Percentiles rank a stretch among this genome's conserved stretches.
phyloP scores from a whole-genome alignment of 2,888 invertebrate genomes.

The Microchrysa polita region DNA sequence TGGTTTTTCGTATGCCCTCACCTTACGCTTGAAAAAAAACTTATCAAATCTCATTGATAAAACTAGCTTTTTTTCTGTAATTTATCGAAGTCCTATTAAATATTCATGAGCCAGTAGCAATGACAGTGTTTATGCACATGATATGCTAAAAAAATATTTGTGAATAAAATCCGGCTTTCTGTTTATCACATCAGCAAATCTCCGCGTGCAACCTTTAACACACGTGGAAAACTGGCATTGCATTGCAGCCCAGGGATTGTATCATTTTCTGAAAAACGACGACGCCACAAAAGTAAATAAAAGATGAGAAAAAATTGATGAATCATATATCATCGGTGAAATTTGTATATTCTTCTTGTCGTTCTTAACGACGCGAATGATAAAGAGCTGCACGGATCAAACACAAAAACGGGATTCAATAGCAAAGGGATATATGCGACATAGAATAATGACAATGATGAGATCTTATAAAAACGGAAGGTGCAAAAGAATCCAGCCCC shows the following conservation, averaged over 20 bases:
- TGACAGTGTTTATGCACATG: conserved; percentile 25
- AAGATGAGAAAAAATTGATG: conserved; percentile 47
- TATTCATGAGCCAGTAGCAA: conserved; percentile 39
- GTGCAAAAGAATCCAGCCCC: conserved; percentile 45
- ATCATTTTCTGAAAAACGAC: conserved; percentile 20
- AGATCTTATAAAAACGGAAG: conserved; percentile 43
- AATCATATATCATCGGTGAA: conserved; percentile 49
- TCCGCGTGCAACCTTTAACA: not conserved
- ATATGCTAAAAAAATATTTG: conserved; percentile 8
- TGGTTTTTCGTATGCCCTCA: too few species aligned
- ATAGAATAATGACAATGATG: conserved; percentile 17
- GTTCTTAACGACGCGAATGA: conserved; percentile 22
- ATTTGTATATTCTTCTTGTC: conserved; percentile 34
- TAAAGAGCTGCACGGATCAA: conserved; percentile 1
- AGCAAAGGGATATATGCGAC: conserved; percentile 22
- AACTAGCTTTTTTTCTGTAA: not conserved
- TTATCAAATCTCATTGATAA: conserved; percentile 33
- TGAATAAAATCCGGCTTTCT: conserved; percentile 27
- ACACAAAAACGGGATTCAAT: conserved; percentile 22
- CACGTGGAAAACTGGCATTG: conserved; percentile 33
- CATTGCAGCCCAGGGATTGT: not conserved
- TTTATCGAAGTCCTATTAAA: conserved; percentile 26
- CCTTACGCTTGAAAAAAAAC: too few species aligned
- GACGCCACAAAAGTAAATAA: conserved; percentile 42
- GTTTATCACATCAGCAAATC: conserved; percentile 37